These are phyloP conservation scores for Cyclophora albipunctata DNA, from an alignment of 2,888 invertebrate species.

Conservation along the genomic window DNA sequence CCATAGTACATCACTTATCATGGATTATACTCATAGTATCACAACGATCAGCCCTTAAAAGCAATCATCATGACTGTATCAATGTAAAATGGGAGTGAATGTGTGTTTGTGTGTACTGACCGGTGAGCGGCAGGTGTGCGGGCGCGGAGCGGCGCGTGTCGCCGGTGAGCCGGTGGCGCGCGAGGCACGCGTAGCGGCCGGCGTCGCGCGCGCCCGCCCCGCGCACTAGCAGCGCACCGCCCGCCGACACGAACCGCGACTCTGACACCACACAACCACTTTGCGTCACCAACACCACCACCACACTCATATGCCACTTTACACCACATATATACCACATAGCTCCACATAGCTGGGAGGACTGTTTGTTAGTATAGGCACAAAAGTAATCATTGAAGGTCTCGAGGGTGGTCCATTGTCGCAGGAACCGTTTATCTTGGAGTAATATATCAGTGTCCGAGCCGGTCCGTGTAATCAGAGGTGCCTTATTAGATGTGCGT, in stretches of 20 bases:
- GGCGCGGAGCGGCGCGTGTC: constrained; percentile 78
- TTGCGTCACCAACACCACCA: not conserved
- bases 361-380: too few relatives aligned
- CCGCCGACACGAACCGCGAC: constrained; percentile 44
- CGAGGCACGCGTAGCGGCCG: constrained; percentile 80
- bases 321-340: too few relatives aligned
- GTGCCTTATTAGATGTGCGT: too few relatives aligned
- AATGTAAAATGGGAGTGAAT: not conserved
- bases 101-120: constrained; percentile 38
- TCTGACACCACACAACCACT: constrained; percentile 25
- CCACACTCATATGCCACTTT: not conserved
- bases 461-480: not conserved
- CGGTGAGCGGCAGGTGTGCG: constrained; percentile 74
- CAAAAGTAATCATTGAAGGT: too few relatives aligned
- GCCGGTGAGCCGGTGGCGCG: constrained; percentile 80
- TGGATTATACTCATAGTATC: too few relatives aligned
- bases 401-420: too few relatives aligned
- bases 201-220: constrained; percentile 71
- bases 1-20: not conserved
- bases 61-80: constrained; percentile 33
- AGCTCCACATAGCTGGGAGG: too few relatives aligned
- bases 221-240: constrained; percentile 46
- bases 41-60: constrained; percentile 35
- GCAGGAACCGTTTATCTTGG: not conserved
- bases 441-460: not conserved